Evolutionary conservation across 1,140 invertebrate species (phyloP), one percentile per base, ranked within the genome.

Genomic region (Homalodisca vitripennis): DNA sequence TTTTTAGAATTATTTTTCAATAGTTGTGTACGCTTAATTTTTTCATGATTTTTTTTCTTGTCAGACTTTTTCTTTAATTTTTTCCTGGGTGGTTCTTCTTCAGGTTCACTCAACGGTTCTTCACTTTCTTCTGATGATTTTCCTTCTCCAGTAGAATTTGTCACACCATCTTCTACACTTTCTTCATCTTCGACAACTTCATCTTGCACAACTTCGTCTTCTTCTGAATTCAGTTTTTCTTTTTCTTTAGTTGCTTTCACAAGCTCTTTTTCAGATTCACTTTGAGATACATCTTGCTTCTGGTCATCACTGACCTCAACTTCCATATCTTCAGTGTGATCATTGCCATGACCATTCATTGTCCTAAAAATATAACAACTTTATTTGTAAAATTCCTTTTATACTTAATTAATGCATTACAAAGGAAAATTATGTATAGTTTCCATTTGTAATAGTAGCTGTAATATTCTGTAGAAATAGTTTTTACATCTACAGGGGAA

Each of bases 1-100:
- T 51, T 51, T 51, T 51, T 51, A 10, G 48, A 51, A n/a, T 51
- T 51, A n/a, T 51, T 51, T n/a, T 51, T 51, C 48, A 51, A 12
- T 3, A 51, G n/a, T 22, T 51, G 48, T 3, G 22, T 51, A 3
- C 48, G 48, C 22, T 22, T 51, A 3, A 51, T 3, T 20, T 20
- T 51, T 51, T 51, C 48, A 10, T 22, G 3, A 51, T n/a, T 51
- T 51, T 51, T 51, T 22, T 51, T 51, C n/a, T 51, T 51, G 48
- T 51, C 48, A n/a, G 48, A 14, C 22, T 51, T 51, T 51, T 51
- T 51, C 48, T 51, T 51, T 10, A 22, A 3, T 20, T 51, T 51
- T 51, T 51, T 51, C 17, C 3, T 20, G 3, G 48, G 48, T 3
- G 48, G 48, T 22, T 51, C 48, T 51, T 51, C 48, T 20, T n/a